These are phyloP conservation scores for Phyllotreta cruciferae DNA, from an alignment of 2,888 invertebrate species.

Conservation along the genomic window DNA sequence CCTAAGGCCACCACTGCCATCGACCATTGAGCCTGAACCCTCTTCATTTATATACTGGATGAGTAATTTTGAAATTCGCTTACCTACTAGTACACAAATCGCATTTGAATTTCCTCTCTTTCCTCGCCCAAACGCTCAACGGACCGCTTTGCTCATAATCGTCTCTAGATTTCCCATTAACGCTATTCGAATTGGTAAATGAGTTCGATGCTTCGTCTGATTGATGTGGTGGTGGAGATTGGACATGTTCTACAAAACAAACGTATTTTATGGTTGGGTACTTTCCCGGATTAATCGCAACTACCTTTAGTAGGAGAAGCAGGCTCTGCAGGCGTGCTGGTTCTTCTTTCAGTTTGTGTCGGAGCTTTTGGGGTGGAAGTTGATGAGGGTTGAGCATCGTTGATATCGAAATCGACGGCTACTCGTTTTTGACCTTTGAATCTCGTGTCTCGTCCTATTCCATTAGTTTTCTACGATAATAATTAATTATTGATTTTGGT, in stretches of 20 bases:
- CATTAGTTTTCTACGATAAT: conserved; percentile 46
- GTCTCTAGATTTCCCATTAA: conserved; percentile 16
- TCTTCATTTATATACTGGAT: too few species aligned
- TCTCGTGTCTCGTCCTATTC: conserved; percentile 56
- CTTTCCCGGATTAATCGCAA: too few species aligned
- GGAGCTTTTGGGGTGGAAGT: conserved; percentile 12
- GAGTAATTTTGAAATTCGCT: not conserved
- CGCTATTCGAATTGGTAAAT: conserved; percentile 13
- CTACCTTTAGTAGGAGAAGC: too few species aligned
- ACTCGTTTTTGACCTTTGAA: conserved; percentile 62
- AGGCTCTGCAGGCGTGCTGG: conserved; percentile 29
- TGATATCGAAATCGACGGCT: conserved; percentile 54
- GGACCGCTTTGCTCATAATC: conserved; percentile 29
- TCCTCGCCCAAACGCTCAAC: conserved; percentile 49
- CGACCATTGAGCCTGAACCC: too few species aligned
- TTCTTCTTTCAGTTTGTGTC: conserved; percentile 25
- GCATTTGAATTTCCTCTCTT: conserved; percentile 53
- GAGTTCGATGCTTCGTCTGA: not conserved
- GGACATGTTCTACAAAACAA: conserved; percentile 24
- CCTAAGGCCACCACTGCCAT: too few species aligned
- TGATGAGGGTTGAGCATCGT: conserved; percentile 12
- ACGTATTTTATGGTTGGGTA: too few species aligned
- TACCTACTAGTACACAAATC: conserved; percentile 54
- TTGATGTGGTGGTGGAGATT: not conserved
- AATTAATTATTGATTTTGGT: not conserved